phyloP scores from a whole-genome alignment of 2,888 invertebrate species.

The Girardia tigrina region DNA sequence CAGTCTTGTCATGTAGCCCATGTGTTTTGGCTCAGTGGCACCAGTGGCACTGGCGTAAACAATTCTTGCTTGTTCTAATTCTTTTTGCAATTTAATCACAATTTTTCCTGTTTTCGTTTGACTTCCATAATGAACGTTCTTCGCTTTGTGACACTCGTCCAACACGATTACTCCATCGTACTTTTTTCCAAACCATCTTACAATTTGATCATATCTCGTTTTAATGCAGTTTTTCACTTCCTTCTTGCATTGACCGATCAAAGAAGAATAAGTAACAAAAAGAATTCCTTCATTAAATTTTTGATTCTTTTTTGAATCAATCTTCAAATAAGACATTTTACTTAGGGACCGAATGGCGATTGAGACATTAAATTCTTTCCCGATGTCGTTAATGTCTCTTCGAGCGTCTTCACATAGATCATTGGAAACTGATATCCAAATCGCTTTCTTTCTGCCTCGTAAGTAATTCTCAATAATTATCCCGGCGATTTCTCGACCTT shows the following conservation, averaged over 20 bases:
- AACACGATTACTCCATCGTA: constrained; percentile 91
- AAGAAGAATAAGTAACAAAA: constrained; percentile 90
- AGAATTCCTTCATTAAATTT: constrained; percentile 85
- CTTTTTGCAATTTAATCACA: constrained; percentile 83
- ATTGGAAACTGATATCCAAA: constrained; percentile 48
- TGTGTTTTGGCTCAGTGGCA: constrained; percentile 90
- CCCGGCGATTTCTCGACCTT: constrained; percentile 71
- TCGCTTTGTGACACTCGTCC: constrained; percentile 97
- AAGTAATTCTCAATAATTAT: constrained; percentile 47
- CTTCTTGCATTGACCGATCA: constrained; percentile 88
- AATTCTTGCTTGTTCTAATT: constrained; percentile 66
- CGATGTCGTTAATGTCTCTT: constrained; percentile 44
- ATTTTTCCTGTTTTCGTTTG: constrained; percentile 88
- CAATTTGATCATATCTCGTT: constrained; percentile 77
- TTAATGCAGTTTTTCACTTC: constrained; percentile 66
- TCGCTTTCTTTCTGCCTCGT: constrained; percentile 43
- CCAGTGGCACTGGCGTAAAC: constrained; percentile 54
- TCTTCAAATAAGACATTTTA: constrained; percentile 66
- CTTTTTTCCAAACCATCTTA: constrained; percentile 87
- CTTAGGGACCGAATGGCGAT: background rate
- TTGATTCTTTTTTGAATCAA: constrained; percentile 77
- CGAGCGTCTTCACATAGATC: constrained; percentile 47
- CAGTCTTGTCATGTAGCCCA: constrained; percentile 97
- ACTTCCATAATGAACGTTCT: constrained; percentile 89
- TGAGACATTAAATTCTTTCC: background rate